These are phyloP conservation scores for Zoanthus solanderi DNA, from an alignment of 92 coral and sea anemone species.

Conservation along the genomic window DNA sequence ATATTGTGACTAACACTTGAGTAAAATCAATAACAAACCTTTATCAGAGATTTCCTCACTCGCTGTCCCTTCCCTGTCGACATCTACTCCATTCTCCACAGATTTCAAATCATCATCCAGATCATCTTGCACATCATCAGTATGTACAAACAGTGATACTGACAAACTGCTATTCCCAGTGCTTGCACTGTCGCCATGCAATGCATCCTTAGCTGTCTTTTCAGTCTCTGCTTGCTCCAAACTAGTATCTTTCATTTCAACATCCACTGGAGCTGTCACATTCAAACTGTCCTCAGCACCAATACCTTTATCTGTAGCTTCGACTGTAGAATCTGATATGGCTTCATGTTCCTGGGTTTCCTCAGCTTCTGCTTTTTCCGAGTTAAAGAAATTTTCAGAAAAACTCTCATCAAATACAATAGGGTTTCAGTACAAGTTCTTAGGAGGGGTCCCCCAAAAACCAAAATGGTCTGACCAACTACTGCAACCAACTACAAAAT, in stretches of 20 bases:
- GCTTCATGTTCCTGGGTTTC: slow-evolving; percentile 2
- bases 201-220: slow-evolving; percentile 65
- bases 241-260: slow-evolving; percentile 35
- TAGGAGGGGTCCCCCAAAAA: too few species aligned
- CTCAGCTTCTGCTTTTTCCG: not conserved
- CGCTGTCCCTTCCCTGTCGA: slow-evolving; percentile 51
- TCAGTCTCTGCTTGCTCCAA: slow-evolving; percentile 30
- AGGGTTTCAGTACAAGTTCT: too few species aligned
- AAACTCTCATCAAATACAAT: too few species aligned
- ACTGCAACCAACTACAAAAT: too few species aligned
- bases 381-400: not conserved
- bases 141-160: slow-evolving; percentile 93
- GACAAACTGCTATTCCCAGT: slow-evolving; percentile 90
- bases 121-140: slow-evolving; percentile 97
- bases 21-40: slow-evolving; percentile 40
- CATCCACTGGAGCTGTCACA: slow-evolving; percentile 4
- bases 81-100: slow-evolving; percentile 77
- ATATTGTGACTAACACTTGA: not conserved
- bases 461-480: too few species aligned
- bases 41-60: slow-evolving; percentile 58
- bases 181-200: slow-evolving; percentile 67
- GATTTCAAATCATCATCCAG: slow-evolving; percentile 93
- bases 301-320: not conserved
- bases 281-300: slow-evolving; percentile 19
- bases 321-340: not conserved